Evolutionary conservation across 2,888 invertebrate species (phyloP), one percentile per base, ranked within the genome.

Genomic region (Limnephilus lunatus): DNA sequence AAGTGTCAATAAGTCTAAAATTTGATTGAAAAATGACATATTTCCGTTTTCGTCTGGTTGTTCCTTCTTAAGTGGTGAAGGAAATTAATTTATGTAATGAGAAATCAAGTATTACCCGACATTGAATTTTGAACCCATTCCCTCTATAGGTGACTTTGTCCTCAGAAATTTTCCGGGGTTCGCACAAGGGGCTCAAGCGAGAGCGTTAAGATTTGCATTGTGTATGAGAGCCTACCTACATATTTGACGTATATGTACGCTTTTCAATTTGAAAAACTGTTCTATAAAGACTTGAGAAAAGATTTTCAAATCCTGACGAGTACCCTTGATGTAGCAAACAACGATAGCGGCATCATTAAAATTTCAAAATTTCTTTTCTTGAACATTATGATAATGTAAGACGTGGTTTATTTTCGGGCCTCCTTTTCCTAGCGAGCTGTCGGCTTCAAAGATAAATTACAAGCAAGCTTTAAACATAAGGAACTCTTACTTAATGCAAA

Each of bases 321-420:
- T 0, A 35, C 80, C 35, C 89, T 89, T 89, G 25, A 81, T 32
- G 80, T 80, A 89, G 68, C 89, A 89, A 82, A 89, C 89, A 89
- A 39, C 25, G 39, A 39, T 80, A 89, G 35, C 89, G 35, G 30
- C 81, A n/a, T 89, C 89, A 89, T 89, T 89, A 89, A 89, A 89
- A 15, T 89, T 85, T 85, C 19, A 25, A 85, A 85, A 39, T 85
- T 39, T 44, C 35, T 85, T 39, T 85, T 85, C 85, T n/a, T n/a
- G 44, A 85, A 85, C 44, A 85, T 85, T 85, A 85, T 44, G 32
- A 39, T 85, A 39, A 85, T 14, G 32, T 85, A 32, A 82, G 31
- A 82, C 82, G 31, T 32, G 32, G 31, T 31, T 82, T 32, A 31
- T 31, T 32, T 82, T 81, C 32, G 14, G 82, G 82, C 32, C 31